Percentiles rank a stretch among this genome's conserved stretches.
These are phyloP conservation scores for Ceratitis capitata DNA, from an alignment of 1,140 invertebrate genomes.

Conservation along the genomic window DNA sequence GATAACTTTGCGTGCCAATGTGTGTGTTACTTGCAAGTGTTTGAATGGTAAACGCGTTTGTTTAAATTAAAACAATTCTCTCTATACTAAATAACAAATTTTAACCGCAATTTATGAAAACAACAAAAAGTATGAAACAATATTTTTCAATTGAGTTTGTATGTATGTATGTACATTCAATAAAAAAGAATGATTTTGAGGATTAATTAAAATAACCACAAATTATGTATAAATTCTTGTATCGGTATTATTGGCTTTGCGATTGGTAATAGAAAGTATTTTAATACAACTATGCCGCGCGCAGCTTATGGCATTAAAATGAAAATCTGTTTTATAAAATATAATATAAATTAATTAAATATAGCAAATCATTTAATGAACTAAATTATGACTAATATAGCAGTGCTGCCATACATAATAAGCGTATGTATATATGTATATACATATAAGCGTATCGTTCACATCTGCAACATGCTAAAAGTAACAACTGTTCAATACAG, in stretches of 20 bases:
- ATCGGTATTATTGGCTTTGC: conserved; percentile 22
- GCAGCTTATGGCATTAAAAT: not conserved
- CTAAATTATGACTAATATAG: not conserved
- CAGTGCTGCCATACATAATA: not conserved
- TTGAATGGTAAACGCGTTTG: too few species aligned
- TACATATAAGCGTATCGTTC: too few species aligned
- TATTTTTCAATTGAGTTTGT: too few species aligned
- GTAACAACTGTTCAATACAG: too few species aligned
- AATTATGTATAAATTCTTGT: not conserved
- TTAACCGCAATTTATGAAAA: not conserved
- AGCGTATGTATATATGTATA: not conserved
- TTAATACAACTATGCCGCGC: not conserved
- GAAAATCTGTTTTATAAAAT: conserved; percentile 10
- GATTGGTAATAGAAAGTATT: not conserved
- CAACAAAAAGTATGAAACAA: not conserved
- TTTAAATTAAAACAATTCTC: too few species aligned
- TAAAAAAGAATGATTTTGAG: not conserved
- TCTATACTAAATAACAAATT: not conserved
- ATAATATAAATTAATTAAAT: conserved; percentile 3
- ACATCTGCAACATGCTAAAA: too few species aligned
- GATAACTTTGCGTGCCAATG: too few species aligned
- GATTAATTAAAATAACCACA: conserved; percentile 16
- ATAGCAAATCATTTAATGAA: conserved; percentile 6
- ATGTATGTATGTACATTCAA: not conserved
- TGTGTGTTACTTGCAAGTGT: too few species aligned